Evolutionary conservation across 1,140 invertebrate genomes (phyloP).

Genomic region (Anastrepha obliqua): DNA sequence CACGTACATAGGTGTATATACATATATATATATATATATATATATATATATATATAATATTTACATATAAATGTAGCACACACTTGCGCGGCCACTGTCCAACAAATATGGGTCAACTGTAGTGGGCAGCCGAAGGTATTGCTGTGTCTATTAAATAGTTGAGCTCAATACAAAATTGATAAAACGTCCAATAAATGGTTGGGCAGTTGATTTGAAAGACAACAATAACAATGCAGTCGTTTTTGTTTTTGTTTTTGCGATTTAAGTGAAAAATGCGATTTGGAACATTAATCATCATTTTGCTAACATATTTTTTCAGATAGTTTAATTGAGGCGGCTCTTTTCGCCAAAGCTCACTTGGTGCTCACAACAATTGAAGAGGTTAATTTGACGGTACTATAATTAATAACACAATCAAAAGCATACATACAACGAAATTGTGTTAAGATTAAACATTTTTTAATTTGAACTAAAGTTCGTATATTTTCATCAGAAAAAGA

Average conservation of each 20-base stretch:
- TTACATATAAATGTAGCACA: not conserved
- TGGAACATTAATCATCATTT: constrained; percentile 50
- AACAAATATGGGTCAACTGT: constrained; percentile 37
- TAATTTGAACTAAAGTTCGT: no score
- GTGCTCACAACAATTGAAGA: not conserved
- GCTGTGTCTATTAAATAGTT: not conserved
- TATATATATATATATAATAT: not conserved
- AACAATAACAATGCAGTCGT: not conserved
- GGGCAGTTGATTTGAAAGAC: not conserved
- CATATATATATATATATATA: not conserved
- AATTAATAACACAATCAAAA: not conserved
- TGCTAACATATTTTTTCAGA: constrained; percentile 20
- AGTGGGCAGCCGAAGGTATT: constrained; percentile 20
- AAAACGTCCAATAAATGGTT: constrained; percentile 7
- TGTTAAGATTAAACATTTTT: not conserved
- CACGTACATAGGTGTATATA: not conserved
- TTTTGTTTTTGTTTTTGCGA: not conserved
- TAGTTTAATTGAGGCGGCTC: constrained; percentile 31
- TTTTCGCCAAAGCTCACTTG: constrained; percentile 13
- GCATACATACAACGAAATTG: not conserved
- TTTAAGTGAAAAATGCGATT: constrained; percentile 51
- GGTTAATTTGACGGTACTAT: not conserved
- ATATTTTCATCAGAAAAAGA: no score
- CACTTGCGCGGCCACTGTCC: not conserved
- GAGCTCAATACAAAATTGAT: not conserved